These are phyloP conservation scores for Canis aureus DNA, from an alignment of 2,113 vertebrate genomes.

Conservation along the genomic window DNA sequence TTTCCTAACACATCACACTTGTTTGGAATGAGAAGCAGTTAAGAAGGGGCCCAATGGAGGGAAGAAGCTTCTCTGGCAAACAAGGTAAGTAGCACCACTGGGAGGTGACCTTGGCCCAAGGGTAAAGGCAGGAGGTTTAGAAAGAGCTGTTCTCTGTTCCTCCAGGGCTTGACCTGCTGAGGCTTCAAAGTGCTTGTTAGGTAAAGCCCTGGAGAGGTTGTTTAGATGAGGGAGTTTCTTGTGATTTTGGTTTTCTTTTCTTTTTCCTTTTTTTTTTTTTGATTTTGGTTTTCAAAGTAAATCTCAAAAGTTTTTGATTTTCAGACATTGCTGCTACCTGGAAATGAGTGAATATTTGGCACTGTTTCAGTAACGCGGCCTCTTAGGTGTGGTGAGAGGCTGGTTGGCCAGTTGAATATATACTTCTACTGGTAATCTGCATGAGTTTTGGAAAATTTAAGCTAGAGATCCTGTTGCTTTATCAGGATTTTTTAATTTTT, in stretches of 20 bases:
- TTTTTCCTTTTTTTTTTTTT: neutral
- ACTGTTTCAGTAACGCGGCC: neutral
- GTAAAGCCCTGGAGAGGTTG: conserved; percentile 14
- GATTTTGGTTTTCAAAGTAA: conserved; percentile 21
- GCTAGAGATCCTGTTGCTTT: neutral
- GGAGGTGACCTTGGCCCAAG: neutral
- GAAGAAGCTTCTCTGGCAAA: neutral
- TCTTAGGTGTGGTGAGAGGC: neutral
- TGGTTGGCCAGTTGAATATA: conserved; percentile 6
- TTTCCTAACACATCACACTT: neutral
- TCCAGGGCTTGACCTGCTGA: conserved; percentile 44
- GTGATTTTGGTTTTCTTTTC: neutral
- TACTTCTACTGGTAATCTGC: neutral
- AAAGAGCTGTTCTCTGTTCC: neutral
- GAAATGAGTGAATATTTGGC: conserved; percentile 16
- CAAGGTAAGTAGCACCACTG: neutral
- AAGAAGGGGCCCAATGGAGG: neutral
- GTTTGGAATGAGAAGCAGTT: neutral
- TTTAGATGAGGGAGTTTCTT: conserved; percentile 25
- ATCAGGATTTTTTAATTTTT: neutral
- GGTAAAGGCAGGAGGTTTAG: neutral
- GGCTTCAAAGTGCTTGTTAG: conserved; percentile 49
- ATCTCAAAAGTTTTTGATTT: conserved; percentile 45
- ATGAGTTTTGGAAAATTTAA: conserved; percentile 60
- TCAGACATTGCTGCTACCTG: neutral